phyloP scores from a whole-genome alignment of 2,888 invertebrate genomes.

The Drosophila barbarae region DNA sequence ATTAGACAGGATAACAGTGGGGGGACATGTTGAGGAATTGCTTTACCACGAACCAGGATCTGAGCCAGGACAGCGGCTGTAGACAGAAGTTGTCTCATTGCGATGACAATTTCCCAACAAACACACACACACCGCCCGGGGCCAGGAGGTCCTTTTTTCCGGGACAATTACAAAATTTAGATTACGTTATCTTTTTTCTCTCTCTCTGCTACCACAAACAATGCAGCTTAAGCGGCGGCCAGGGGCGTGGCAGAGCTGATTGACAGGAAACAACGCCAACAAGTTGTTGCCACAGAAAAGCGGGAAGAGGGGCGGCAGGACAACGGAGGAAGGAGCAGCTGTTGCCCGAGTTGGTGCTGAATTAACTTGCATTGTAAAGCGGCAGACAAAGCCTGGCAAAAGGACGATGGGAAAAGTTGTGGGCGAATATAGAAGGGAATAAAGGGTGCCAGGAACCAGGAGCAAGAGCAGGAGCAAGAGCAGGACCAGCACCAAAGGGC shows the following conservation, averaged over 20 bases:
- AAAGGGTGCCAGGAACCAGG: not conserved
- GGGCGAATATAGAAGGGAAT: not conserved
- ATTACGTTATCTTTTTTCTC: constrained; percentile 44
- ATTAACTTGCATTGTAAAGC: constrained; percentile 58
- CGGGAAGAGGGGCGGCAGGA: constrained; percentile 2
- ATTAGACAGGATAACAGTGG: constrained; percentile 19
- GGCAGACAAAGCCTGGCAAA: constrained; percentile 46
- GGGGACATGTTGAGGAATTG: constrained; percentile 12
- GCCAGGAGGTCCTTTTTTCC: constrained; percentile 36
- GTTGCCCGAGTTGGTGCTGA: constrained; percentile 44
- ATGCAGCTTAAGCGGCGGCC: constrained; percentile 21
- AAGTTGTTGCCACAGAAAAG: constrained; percentile 48
- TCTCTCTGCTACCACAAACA: constrained; percentile 31
- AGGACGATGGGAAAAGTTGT: constrained; percentile 15
- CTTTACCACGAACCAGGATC: not conserved
- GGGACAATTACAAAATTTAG: constrained; percentile 56
- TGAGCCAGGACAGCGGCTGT: too few species aligned
- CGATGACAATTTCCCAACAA: constrained; percentile 8
- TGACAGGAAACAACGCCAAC: constrained; percentile 55
- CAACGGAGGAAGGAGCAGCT: constrained; percentile 28
- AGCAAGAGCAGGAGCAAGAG: not conserved
- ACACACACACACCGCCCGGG: constrained; percentile 1
- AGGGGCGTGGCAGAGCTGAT: constrained; percentile 26
- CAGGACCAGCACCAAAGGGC: not conserved
- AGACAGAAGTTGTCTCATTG: not conserved